These are phyloP conservation scores for Liodrosophila aerea DNA, from an alignment of 2,888 invertebrate genomes.

Conservation along the genomic window DNA sequence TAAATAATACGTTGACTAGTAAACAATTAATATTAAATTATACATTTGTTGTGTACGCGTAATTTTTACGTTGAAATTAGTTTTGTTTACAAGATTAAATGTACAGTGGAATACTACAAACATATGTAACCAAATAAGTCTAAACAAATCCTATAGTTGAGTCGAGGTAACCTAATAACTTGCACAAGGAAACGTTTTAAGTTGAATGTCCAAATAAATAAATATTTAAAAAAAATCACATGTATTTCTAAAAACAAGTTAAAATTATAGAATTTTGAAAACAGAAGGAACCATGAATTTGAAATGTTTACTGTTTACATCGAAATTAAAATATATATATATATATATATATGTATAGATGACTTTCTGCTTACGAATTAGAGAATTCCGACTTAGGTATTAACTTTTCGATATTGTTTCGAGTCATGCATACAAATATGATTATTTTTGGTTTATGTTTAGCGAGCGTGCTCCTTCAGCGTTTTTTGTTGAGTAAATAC, in stretches of 20 bases:
- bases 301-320: no score
- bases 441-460: no score
- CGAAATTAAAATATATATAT: no score
- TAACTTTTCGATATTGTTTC: slow-evolving; percentile 41
- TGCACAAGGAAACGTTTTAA: background rate
- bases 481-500: slow-evolving; percentile 25
- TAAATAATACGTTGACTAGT: slow-evolving; percentile 77
- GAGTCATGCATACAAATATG: no score
- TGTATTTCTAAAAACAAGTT: no score
- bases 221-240: slow-evolving; percentile 24
- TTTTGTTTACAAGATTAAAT: slow-evolving; percentile 17
- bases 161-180: background rate
- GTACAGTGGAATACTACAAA: slow-evolving; percentile 14
- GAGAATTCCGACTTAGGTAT: slow-evolving; percentile 47
- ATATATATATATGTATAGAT: no score
- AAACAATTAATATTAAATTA: slow-evolving; percentile 58
- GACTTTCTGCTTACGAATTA: slow-evolving; percentile 55
- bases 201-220: background rate
- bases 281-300: slow-evolving; percentile 48
- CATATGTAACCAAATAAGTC: background rate
- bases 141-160: background rate
- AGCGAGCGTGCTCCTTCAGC: slow-evolving; percentile 62
- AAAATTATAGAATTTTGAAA: slow-evolving; percentile 23
- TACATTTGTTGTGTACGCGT: slow-evolving; percentile 12
- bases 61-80: slow-evolving; percentile 4